Base-by-base conservation (phyloP, 2,888 invertebrate genomes). In the Selenia dentaria region DNA sequence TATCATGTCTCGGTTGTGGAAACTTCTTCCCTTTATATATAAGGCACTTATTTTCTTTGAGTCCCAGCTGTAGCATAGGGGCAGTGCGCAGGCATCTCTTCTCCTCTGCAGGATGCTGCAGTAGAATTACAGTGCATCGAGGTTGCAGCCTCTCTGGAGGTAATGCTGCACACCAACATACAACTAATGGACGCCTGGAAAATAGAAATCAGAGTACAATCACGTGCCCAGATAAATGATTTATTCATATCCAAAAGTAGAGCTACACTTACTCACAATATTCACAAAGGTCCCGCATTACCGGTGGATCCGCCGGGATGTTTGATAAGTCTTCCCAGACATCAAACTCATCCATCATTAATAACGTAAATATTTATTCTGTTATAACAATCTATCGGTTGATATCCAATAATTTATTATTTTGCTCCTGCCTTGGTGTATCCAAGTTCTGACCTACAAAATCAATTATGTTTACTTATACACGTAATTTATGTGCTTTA, bases 31-130 rank as follows among this genome's bases (percentile, higher is more conserved):
- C 98, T 83, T 94, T 95, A 62, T 90, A 94, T 67, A 94, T 93
- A 58, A 94, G 88, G 87, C 97, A 98, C 84, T 95, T 96, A 39
- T 94, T 94, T 38, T 93, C 81, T 32, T 92, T 89, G 50, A 98
- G 81, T 16, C 96, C 95, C 37, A 96, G 88, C 62, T 94, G 92
- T 20, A 98, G 86, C 96, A 98, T 98, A 6, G 96, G 95, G 9
- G 96, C 97, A 18, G 98, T 98, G 37, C 97, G 93, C 29, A 98
- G 90, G 64, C 96, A 96, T 61, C 98, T 92, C 72, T 96, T 96
- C 70, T 97, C 96, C 92, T 98, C 98, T 50, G 97, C 97, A 8
- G 98, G 98, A 88, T 98, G 98, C 79, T 98, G 98, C 4, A 98
- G 89, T 46, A 98, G 92, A 57, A 97, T 93, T 32, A 98, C 91